Percentiles rank a stretch among this genome's conserved stretches.
These are phyloP conservation scores for Pseudorectes ferrugineus DNA, from an alignment of 2,113 vertebrate genomes.

Conservation along the genomic window DNA sequence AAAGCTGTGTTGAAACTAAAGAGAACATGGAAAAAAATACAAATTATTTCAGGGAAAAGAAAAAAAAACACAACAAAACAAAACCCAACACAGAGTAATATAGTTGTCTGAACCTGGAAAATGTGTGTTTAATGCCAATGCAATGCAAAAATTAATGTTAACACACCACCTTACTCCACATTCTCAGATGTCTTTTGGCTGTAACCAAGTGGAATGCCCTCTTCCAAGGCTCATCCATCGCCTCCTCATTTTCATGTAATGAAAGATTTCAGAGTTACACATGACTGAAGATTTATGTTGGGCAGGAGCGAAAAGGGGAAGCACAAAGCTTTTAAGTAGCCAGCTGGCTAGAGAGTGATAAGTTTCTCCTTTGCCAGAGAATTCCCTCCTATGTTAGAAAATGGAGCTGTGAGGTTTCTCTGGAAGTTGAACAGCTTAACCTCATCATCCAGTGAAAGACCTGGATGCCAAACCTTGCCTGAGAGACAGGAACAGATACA, in stretches of 20 bases:
- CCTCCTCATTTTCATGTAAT: not conserved
- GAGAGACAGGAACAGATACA: not conserved
- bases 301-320: not conserved
- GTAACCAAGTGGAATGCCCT: not conserved
- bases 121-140: not conserved
- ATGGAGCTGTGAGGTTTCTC: not conserved
- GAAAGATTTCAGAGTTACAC: not conserved
- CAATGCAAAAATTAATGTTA: not conserved
- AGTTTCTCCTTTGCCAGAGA: conserved; percentile 5
- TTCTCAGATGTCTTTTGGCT: not conserved
- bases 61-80: fast-evolving
- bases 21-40: not conserved
- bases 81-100: too few relatives aligned
- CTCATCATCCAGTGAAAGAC: not conserved
- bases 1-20: not conserved
- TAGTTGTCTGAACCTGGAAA: not conserved
- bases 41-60: not conserved
- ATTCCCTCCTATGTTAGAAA: not conserved
- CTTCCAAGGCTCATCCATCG: not conserved
- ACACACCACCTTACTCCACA: not conserved
- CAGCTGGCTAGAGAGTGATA: not conserved
- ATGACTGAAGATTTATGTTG: not conserved
- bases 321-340: not conserved
- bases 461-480: not conserved
- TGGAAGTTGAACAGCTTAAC: not conserved